Conservation (phyloP, 1,140 invertebrate genomes). For the Apis dorsata region DNA sequence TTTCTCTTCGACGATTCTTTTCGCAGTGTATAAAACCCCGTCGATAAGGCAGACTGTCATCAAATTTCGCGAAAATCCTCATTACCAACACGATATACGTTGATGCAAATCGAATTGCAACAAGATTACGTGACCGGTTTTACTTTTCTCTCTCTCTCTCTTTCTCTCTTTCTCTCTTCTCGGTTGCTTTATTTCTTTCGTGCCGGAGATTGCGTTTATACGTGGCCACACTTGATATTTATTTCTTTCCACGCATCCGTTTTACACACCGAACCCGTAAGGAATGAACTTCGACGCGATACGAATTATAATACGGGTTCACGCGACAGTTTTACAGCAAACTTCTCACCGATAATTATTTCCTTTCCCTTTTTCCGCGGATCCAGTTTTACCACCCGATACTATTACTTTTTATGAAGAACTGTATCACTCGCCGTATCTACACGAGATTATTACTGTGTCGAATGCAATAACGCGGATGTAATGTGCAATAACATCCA, state of each 20-base stretch:
- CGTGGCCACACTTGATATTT: slow-evolving; percentile 15
- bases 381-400: slow-evolving; percentile 4
- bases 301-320: slow-evolving; percentile 16
- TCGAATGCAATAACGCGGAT: slow-evolving; percentile 28
- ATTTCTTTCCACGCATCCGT: slow-evolving; percentile 31
- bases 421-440: not conserved
- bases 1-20: too few species aligned
- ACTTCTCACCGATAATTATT: slow-evolving; percentile 33
- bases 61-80: not conserved
- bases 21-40: not conserved
- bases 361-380: slow-evolving; percentile 29
- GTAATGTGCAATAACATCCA: not conserved
- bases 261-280: not conserved
- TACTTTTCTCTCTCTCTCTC: slow-evolving; percentile 27
- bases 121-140: slow-evolving; percentile 48
- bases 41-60: not conserved
- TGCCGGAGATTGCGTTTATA: slow-evolving; percentile 40
- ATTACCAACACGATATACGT: slow-evolving; percentile 14
- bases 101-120: slow-evolving; percentile 1
- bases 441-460: slow-evolving; percentile 1
- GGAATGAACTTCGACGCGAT: slow-evolving; percentile 33
- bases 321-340: slow-evolving; percentile 15
- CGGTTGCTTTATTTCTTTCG: slow-evolving; percentile 38
- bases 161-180: too few species aligned
- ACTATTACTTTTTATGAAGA: not conserved